Evolutionary conservation across 2,888 invertebrate species (phyloP).

Genomic region (Amphimallon solstitiale): DNA sequence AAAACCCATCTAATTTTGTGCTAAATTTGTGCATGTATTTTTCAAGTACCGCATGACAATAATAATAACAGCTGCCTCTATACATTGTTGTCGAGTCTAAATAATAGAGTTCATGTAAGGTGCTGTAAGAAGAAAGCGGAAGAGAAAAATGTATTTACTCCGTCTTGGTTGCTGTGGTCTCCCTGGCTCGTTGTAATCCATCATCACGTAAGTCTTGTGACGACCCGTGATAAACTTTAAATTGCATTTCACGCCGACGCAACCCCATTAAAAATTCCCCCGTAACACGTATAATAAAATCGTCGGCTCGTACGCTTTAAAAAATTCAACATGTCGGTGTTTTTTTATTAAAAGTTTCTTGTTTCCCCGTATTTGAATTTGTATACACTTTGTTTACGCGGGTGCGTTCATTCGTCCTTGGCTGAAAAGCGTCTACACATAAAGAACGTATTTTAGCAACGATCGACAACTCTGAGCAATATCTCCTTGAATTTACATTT

Average conservation of each 20-base stretch:
- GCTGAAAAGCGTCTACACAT: too few relatives aligned
- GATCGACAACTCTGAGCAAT: too few relatives aligned
- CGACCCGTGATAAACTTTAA: slow-evolving; percentile 37
- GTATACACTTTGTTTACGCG: slow-evolving; percentile 14
- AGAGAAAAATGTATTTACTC: not conserved
- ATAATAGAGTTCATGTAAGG: slow-evolving; percentile 15
- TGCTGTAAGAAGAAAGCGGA: not conserved
- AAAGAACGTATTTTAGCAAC: too few relatives aligned
- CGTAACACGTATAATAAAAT: slow-evolving; percentile 35
- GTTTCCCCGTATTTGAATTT: slow-evolving; percentile 16
- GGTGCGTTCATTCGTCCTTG: not conserved
- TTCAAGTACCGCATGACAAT: not conserved
- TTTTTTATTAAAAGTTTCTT: slow-evolving; percentile 34
- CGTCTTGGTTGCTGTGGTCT: not conserved
- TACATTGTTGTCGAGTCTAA: not conserved
- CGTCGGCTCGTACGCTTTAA: slow-evolving; percentile 19
- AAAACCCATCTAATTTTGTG: too few relatives aligned
- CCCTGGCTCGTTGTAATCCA: slow-evolving; percentile 25
- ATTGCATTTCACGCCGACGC: slow-evolving; percentile 37
- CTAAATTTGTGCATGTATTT: too few relatives aligned
- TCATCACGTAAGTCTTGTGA: slow-evolving; percentile 34
- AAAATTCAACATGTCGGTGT: slow-evolving; percentile 3
- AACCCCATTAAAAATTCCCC: slow-evolving; percentile 32
- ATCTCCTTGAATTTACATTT: too few relatives aligned
- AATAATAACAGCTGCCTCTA: not conserved